Base-by-base conservation (phyloP, 2,113 vertebrate species). In the Suncus etruscus region DNA sequence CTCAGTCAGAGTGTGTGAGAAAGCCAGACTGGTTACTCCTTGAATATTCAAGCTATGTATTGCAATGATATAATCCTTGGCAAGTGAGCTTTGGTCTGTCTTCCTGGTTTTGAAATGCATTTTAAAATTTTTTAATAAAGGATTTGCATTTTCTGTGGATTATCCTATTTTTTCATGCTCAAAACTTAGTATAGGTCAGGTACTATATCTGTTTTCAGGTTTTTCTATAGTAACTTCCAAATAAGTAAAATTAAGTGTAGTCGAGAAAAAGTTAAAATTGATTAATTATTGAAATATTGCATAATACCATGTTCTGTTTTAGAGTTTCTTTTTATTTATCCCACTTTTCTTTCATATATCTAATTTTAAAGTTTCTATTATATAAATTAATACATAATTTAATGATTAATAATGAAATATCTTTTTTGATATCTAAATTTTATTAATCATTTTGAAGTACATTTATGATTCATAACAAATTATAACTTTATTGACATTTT, bases 181-280 rank as follows among this genome's bases (percentile, higher is more conserved):
- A 89, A 96, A 96, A 95, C 91, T 97, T 91, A 94, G 84, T 39
- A 68, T 90, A 87, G 95, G 95, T 32, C 91, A 95, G 89, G 92
- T 97, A 69, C 85, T 97, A 91, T 77, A 93, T 93, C 61, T 77
- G 12, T 90, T 97, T 93, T 94, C 95, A 85, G 80, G 82, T 88
- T 95, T 97, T 91, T 91, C 94, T 83, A 85, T 92, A 86, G 89
- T 85, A 86, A 93, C 70, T 87, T 92, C 51, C 84, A 97, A 91
- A 92, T 93, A 91, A 54, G 15, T 54, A 96, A 89, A 93, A 92
- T 83, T 25, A 95, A 94, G 93, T 58, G 65, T 97, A 93, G 95
- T 95, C 93, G 97, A 97, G 86, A 96, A 96, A 93, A 95, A 97
- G 87, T 95, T 94, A 75, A 91, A 96, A 90, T 96, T 96, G 78